These are phyloP conservation scores for Epinephelus cyanopodus DNA, from an alignment of 2,113 vertebrate species.

Conservation along the genomic window DNA sequence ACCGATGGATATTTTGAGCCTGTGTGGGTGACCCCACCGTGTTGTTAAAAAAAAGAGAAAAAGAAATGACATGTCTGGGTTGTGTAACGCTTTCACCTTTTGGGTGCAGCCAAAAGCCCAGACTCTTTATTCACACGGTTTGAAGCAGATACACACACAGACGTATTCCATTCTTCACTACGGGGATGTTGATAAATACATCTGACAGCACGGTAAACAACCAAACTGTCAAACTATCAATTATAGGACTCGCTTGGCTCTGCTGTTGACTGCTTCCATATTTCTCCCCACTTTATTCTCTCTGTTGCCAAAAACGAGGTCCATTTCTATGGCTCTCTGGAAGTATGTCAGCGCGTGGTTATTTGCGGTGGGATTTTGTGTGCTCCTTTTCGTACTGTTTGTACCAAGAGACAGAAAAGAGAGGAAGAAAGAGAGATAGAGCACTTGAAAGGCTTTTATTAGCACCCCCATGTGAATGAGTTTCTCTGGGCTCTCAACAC, in stretches of 20 bases:
- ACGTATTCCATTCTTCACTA: slow-evolving; percentile 30
- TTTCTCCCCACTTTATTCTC: slow-evolving; percentile 12
- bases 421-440: background rate
- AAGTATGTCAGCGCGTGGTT: background rate
- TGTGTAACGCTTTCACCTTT: slow-evolving; percentile 70
- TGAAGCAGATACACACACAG: slow-evolving; percentile 24
- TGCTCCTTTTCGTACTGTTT: background rate
- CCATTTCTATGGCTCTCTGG: slow-evolving; percentile 5
- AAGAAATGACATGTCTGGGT: slow-evolving; percentile 65
- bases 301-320: background rate
- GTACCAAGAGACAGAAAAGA: background rate
- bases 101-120: slow-evolving; percentile 29
- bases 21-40: slow-evolving; percentile 52
- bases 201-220: slow-evolving; percentile 37
- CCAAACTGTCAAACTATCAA: slow-evolving; percentile 45
- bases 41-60: slow-evolving; percentile 55
- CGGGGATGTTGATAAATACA: slow-evolving; percentile 45
- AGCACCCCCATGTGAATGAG: slow-evolving; percentile 11
- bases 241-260: background rate
- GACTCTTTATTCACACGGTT: background rate
- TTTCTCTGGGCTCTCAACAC: slow-evolving; percentile 16
- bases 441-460: slow-evolving; percentile 16
- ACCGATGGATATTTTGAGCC: slow-evolving; percentile 58
- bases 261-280: slow-evolving; percentile 11
- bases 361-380: slow-evolving; percentile 12